Conservation (phyloP, 2,888 invertebrate species). For the Pogonocherus hispidulus region DNA sequence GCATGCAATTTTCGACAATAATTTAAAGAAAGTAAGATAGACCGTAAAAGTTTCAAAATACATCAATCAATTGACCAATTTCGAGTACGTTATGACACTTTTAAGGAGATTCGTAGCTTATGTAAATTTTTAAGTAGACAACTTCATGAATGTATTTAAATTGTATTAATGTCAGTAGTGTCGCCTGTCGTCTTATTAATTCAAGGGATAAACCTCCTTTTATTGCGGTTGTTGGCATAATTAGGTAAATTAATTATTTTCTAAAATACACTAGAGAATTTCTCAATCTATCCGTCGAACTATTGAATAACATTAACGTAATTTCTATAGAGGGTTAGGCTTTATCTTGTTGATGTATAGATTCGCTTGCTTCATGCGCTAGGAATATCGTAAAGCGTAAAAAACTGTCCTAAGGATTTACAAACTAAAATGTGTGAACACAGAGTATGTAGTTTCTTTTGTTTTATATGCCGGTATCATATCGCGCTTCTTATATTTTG, state of each 20-base stretch:
- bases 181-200: slow-evolving; percentile 17
- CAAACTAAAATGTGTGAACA: no score
- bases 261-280: background rate
- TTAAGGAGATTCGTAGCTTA: slow-evolving; percentile 13
- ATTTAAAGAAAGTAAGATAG: slow-evolving; percentile 54
- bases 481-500: background rate
- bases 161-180: slow-evolving; percentile 23
- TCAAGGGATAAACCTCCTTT: slow-evolving; percentile 11
- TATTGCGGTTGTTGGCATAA: slow-evolving; percentile 14
- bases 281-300: no score
- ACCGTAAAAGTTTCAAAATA: slow-evolving; percentile 51
- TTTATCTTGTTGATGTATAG: no score
- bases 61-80: slow-evolving; percentile 55
- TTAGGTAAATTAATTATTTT: slow-evolving; percentile 17
- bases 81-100: slow-evolving; percentile 26
- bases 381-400: no score
- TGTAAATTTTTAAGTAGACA: slow-evolving; percentile 22
- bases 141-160: slow-evolving; percentile 14
- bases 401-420: no score
- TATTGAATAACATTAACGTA: no score
- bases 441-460: no score
- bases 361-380: no score
- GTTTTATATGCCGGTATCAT: no score
- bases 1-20: no score
- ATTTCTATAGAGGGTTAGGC: no score